These are phyloP conservation scores for Bos javanicus DNA, from an alignment of 2,113 vertebrate species.

Conservation along the genomic window DNA sequence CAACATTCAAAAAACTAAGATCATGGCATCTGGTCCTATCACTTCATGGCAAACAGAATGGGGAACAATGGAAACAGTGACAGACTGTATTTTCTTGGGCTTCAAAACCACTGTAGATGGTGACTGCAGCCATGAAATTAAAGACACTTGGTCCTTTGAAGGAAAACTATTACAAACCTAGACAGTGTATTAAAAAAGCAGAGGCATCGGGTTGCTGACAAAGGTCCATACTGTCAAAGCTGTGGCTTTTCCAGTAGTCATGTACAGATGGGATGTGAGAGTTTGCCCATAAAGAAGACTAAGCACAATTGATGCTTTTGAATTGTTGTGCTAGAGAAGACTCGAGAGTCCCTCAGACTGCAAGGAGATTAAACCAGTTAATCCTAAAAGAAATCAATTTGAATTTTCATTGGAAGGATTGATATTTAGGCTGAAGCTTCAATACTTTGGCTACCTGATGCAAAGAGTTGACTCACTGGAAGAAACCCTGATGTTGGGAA, in stretches of 20 bases:
- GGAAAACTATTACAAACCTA: background rate
- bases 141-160: background rate
- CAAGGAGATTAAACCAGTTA: background rate
- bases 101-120: background rate
- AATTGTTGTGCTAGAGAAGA: background rate
- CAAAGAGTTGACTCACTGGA: background rate
- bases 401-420: background rate
- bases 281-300: background rate
- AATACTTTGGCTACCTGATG: background rate
- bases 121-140: background rate
- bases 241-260: background rate
- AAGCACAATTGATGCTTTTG: background rate
- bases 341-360: fast-evolving
- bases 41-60: background rate
- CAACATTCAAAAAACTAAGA: background rate
- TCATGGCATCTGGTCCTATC: background rate
- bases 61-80: background rate
- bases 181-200: background rate
- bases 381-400: background rate
- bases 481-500: background rate
- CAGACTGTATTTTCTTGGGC: background rate
- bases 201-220: background rate
- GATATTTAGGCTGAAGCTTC: background rate
- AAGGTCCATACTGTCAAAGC: background rate
- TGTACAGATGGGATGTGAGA: background rate